Percentiles rank a stretch among this genome's conserved stretches.
Evolutionary conservation across 2,113 vertebrate species (phyloP).

Genomic region (Anguilla japonica): DNA sequence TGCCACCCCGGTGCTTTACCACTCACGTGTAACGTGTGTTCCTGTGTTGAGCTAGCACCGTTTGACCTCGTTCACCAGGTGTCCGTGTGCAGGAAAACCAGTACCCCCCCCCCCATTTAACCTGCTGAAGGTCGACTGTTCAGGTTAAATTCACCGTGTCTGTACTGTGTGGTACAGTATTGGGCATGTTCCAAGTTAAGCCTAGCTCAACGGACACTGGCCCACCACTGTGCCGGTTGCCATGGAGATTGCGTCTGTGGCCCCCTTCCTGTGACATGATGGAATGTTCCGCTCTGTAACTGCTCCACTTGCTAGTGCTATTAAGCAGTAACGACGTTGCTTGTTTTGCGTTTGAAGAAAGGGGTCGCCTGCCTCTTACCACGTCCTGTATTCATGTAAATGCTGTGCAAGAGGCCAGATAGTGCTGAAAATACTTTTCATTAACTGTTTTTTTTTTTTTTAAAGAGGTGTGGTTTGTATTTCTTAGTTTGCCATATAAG

Average conservation of each 20-base stretch:
- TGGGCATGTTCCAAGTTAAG: neutral
- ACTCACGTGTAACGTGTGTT: too few relatives aligned
- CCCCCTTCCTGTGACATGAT: neutral
- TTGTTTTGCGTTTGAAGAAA: neutral
- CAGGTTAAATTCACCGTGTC: neutral
- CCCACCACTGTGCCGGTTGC: neutral
- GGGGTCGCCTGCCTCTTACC: neutral
- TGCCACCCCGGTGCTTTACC: neutral
- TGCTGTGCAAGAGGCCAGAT: conserved; percentile 20
- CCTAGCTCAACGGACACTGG: neutral
- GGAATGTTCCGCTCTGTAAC: neutral
- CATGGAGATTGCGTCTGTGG: neutral
- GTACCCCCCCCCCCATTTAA: too few relatives aligned
- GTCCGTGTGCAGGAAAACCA: neutral
- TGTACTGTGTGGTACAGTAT: neutral
- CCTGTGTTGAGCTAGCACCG: neutral
- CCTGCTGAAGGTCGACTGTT: neutral
- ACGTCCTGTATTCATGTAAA: neutral
- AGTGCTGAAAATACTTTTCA: neutral
- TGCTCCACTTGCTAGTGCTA: neutral
- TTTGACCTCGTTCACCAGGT: neutral
- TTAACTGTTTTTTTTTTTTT: neutral
- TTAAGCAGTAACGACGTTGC: neutral
- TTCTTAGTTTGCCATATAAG: neutral
- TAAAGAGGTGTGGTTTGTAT: neutral